Percentiles rank a stretch among this genome's conserved stretches.
Conservation (phyloP, 2,113 vertebrate species). For the Maylandia zebra region DNA sequence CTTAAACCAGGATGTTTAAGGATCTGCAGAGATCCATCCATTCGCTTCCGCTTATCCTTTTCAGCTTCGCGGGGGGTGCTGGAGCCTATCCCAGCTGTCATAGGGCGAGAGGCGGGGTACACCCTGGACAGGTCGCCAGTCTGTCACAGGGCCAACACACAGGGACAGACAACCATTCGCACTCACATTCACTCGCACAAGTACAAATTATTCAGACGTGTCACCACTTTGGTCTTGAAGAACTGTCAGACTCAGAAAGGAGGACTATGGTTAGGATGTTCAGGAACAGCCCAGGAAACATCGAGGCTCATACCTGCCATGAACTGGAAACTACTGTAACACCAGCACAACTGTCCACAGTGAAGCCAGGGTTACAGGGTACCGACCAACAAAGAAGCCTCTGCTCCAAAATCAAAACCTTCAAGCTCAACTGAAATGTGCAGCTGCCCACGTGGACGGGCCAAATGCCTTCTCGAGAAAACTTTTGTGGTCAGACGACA, state of each 20-base stretch:
- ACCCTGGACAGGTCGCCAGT: no score
- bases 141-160: no score
- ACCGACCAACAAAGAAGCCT: background rate
- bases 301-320: rapidly evolving
- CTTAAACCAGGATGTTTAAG: background rate
- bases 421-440: background rate
- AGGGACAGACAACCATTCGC: no score
- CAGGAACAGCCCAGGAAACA: background rate
- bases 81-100: no score
- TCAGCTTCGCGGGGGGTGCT: rapidly evolving
- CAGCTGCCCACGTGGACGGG: background rate
- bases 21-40: background rate
- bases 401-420: background rate
- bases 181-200: background rate
- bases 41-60: no score
- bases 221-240: background rate
- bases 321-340: background rate
- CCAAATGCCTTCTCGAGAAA: background rate
- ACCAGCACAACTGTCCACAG: background rate
- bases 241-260: background rate
- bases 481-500: background rate
- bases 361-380: background rate
- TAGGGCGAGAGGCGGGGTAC: no score
- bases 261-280: background rate
- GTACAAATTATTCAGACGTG: background rate